These are phyloP conservation scores for Polymixis lichenea DNA, from an alignment of 2,888 invertebrate genomes.

Conservation along the genomic window DNA sequence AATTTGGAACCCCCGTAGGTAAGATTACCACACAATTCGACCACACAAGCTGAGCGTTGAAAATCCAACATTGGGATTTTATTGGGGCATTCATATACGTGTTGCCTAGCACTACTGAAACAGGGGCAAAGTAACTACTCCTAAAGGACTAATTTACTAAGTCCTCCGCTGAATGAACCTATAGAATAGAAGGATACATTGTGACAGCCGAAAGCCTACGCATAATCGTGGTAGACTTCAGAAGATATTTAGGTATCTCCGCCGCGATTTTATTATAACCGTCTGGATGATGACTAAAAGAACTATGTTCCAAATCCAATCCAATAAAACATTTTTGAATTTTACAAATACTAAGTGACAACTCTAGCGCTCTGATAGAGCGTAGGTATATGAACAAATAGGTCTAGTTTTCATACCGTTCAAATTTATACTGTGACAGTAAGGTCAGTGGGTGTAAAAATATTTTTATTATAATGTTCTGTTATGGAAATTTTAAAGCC, in stretches of 20 bases:
- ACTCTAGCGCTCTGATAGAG: too few relatives aligned
- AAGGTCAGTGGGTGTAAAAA: constrained; percentile 1
- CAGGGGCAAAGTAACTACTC: background rate
- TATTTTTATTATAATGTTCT: constrained; percentile 2
- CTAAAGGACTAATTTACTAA: background rate
- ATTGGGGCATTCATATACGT: background rate
- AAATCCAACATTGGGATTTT: background rate
- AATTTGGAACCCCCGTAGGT: background rate
- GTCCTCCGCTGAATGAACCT: background rate
- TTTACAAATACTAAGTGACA: too few relatives aligned
- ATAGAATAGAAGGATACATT: background rate
- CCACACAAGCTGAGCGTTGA: background rate
- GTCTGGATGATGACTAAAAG: too few relatives aligned
- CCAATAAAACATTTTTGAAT: too few relatives aligned
- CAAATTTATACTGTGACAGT: too few relatives aligned
- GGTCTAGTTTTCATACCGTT: too few relatives aligned
- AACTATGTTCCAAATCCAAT: too few relatives aligned
- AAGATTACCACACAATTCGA: background rate
- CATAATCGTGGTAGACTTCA: background rate
- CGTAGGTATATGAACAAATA: too few relatives aligned
- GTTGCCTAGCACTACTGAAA: too few relatives aligned
- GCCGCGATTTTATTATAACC: too few relatives aligned
- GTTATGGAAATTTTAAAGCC: constrained; percentile 17
- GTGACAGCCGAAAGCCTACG: background rate
- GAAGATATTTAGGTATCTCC: too few relatives aligned